Percentiles rank a stretch among this genome's conserved stretches.
phyloP scores from a whole-genome alignment of 2,888 invertebrate species.

The Nasonia oneida region DNA sequence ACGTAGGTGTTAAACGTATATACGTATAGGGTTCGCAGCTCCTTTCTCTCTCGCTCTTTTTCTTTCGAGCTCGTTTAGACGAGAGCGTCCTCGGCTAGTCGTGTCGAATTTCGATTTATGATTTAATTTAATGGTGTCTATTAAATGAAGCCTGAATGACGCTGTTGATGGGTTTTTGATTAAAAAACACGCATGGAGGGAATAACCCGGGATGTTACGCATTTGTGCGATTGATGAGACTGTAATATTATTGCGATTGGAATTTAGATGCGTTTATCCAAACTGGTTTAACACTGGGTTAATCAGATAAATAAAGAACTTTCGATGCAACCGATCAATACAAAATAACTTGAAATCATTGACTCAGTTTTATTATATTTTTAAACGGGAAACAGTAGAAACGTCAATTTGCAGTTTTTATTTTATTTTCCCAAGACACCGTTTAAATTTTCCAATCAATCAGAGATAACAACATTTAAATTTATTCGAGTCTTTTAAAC shows the following conservation, averaged over 20 bases:
- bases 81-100: constrained; percentile 16
- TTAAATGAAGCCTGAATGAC: constrained; percentile 25
- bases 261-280: too few species aligned
- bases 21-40: neutral
- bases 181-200: neutral
- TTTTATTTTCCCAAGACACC: too few species aligned
- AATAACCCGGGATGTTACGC: neutral
- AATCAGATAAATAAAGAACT: too few species aligned
- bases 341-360: too few species aligned
- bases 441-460: too few species aligned
- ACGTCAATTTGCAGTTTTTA: too few species aligned
- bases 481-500: neutral
- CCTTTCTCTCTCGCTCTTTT: neutral
- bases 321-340: too few species aligned
- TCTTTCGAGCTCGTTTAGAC: constrained; percentile 22
- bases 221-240: neutral
- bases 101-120: constrained; percentile 50
- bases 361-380: too few species aligned
- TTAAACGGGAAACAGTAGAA: too few species aligned
- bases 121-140: constrained; percentile 33
- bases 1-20: constrained; percentile 27
- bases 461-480: neutral
- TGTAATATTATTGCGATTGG: too few species aligned
- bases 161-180: constrained; percentile 24
- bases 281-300: too few species aligned